A percentile compares a stretch with the other conserved stretches of the same genome.
phyloP scores from a whole-genome alignment of 1,140 invertebrate species.

The Branchinecta lindahli region DNA sequence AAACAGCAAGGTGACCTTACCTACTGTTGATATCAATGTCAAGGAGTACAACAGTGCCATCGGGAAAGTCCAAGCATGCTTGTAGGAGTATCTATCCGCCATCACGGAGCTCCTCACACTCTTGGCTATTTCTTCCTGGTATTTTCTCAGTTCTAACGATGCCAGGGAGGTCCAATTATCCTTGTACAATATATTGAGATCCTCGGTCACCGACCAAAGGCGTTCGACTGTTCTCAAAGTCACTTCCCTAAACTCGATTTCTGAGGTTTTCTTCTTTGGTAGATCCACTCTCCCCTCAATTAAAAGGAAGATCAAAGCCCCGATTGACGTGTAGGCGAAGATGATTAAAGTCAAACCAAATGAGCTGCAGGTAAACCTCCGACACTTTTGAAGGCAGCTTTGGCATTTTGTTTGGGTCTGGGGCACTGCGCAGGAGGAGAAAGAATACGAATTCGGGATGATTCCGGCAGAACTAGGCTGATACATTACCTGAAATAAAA shows the following conservation, averaged over 20 bases:
- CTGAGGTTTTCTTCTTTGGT: not conserved
- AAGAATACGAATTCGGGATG: not conserved
- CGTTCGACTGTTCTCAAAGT: conserved; percentile 19
- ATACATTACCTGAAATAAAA: not conserved
- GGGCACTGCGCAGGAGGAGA: not conserved
- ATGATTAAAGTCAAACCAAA: not conserved
- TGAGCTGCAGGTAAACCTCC: not conserved
- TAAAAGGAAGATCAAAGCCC: not conserved
- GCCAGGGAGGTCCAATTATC: conserved; percentile 38
- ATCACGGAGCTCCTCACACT: conserved; percentile 26
- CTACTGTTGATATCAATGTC: conserved; percentile 44
- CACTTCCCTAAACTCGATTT: conserved; percentile 7
- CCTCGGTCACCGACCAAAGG: conserved; percentile 41
- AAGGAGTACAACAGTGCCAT: conserved; percentile 43
- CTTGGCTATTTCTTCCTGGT: conserved; percentile 35
- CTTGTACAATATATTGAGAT: conserved; percentile 41
- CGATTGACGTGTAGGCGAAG: not conserved
- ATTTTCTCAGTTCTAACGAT: conserved; percentile 33
- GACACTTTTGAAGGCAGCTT: not conserved
- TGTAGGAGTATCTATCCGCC: conserved; percentile 29
- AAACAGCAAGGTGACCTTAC: conserved; percentile 27
- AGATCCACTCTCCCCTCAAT: not conserved
- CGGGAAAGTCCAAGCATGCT: conserved; percentile 30
- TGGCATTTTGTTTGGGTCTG: not conserved
- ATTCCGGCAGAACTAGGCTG: not conserved